Percentiles rank a stretch among this genome's conserved stretches.
Conservation (phyloP, 2,113 vertebrate genomes). For the Zosterops lateralis region DNA sequence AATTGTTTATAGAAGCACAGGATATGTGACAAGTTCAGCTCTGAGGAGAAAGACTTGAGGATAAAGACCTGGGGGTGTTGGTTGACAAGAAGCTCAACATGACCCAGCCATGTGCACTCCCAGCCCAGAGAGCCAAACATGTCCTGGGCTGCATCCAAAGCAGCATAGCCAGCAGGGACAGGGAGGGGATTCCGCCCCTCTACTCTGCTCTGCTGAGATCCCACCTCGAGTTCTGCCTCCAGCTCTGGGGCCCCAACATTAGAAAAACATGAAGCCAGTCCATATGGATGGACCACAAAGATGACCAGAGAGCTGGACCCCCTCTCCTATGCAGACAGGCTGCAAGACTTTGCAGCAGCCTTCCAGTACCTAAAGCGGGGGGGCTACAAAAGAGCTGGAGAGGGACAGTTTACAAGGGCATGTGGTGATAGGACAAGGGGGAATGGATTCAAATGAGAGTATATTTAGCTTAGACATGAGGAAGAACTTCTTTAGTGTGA, state of each 20-base stretch:
- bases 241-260: neutral
- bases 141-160: neutral
- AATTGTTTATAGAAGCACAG: neutral
- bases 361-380: neutral
- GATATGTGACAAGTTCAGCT: neutral
- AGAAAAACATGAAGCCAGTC: neutral
- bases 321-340: neutral
- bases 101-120: accelerated
- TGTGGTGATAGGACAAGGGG: neutral
- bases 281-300: no score
- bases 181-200: neutral
- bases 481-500: neutral
- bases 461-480: neutral
- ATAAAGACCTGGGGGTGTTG: neutral
- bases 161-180: accelerated
- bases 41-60: neutral
- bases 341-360: neutral
- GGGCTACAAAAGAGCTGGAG: neutral
- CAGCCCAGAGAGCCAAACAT: neutral
- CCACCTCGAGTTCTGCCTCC: accelerated
- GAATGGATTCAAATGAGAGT: neutral
- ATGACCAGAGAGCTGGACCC: neutral
- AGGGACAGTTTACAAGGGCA: neutral
- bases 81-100: neutral
- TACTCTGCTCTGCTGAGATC: neutral